Conservation (phyloP, 1,140 invertebrate genomes). For the Vanessa tameamea region DNA sequence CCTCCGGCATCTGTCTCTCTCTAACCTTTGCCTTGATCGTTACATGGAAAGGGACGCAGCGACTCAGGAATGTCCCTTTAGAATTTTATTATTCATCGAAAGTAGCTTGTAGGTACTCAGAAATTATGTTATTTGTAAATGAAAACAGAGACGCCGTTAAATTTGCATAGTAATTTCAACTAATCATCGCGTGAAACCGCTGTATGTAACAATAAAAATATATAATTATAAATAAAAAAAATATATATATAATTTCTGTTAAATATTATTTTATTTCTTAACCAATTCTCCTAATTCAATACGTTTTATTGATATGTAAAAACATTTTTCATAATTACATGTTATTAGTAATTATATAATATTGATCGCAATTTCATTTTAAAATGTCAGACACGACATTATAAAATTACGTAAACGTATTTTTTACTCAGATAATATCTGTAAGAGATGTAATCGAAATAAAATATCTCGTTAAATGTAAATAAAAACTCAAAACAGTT, state of each 20-base stretch:
- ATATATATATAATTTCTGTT: not conserved
- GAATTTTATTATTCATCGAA: slow-evolving; percentile 71
- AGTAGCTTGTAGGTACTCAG: slow-evolving; percentile 43
- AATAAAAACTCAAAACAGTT: slow-evolving; percentile 29
- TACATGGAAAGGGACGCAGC: slow-evolving; percentile 44
- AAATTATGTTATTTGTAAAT: slow-evolving; percentile 53
- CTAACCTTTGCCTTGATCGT: slow-evolving; percentile 27
- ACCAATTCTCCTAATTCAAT: too few relatives aligned
- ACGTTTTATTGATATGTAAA: too few relatives aligned
- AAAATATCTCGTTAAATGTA: slow-evolving; percentile 19
- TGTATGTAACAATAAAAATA: not conserved
- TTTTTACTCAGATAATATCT: slow-evolving; percentile 3
- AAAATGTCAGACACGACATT: not conserved
- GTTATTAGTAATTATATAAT: too few relatives aligned
- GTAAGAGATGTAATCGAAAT: not conserved
- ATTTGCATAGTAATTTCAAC: slow-evolving; percentile 2
- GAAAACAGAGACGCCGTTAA: slow-evolving; percentile 26
- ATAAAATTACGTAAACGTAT: slow-evolving; percentile 9
- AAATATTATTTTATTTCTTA: too few relatives aligned
- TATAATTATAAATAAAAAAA: not conserved
- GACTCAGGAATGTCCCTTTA: slow-evolving; percentile 65
- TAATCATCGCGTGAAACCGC: not conserved
- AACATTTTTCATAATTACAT: too few relatives aligned
- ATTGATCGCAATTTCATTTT: not conserved
- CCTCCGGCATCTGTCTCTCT: slow-evolving; percentile 56